A percentile compares a stretch with the other conserved stretches of the same genome.
Evolutionary conservation across 2,113 vertebrate genomes (phyloP).

Genomic region (Heterocephalus glaber): DNA sequence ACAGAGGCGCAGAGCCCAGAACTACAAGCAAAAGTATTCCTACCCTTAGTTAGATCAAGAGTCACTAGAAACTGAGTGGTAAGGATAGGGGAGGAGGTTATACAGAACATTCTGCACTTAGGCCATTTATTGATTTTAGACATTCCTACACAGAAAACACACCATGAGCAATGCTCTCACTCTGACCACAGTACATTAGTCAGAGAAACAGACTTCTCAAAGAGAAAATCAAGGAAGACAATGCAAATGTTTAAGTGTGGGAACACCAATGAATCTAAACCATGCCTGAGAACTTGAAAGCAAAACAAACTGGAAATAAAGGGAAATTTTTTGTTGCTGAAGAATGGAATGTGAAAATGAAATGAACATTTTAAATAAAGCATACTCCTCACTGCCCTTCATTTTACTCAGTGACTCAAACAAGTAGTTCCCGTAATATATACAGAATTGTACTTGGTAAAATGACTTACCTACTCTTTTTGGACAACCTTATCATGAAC

Average conservation of each 20-base stretch:
- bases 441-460: background rate
- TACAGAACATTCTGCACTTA: background rate
- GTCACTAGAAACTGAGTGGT: background rate
- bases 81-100: background rate
- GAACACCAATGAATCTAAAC: background rate
- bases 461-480: constrained; percentile 26
- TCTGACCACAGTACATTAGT: constrained; percentile 38
- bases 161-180: background rate
- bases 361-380: background rate
- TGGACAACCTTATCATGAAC: background rate
- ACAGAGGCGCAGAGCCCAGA: background rate
- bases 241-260: constrained; percentile 28
- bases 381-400: background rate
- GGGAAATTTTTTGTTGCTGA: constrained; percentile 39
- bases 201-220: constrained; percentile 3
- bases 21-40: background rate
- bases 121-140: constrained; percentile 46
- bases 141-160: constrained; percentile 40
- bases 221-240: constrained; percentile 5
- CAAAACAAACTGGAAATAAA: constrained; percentile 59
- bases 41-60: constrained; percentile 19
- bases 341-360: constrained; percentile 60
- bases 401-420: constrained; percentile 34
- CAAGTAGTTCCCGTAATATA: constrained; percentile 14
- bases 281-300: constrained; percentile 53